Conservation (phyloP, 2,888 invertebrate genomes). For the Noctua janthe region DNA sequence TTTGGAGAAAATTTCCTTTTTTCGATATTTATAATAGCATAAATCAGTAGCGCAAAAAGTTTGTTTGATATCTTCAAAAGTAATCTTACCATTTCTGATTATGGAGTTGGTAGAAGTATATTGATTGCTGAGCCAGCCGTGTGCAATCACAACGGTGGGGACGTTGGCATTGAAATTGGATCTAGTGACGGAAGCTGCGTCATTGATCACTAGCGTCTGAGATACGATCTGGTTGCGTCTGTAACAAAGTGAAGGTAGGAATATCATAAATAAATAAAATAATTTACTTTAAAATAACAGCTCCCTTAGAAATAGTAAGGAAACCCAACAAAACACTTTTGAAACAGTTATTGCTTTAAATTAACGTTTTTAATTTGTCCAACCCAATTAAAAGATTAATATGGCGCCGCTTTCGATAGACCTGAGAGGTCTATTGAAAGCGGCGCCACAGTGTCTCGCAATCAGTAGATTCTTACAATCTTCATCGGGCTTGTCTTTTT, state of each 20-base stretch:
- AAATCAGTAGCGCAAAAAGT: not conserved
- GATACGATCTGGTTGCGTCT: slow-evolving; percentile 74
- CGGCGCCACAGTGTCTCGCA: not conserved
- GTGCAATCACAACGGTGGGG: slow-evolving; percentile 71
- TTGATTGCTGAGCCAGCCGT: slow-evolving; percentile 77
- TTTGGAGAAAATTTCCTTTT: not conserved
- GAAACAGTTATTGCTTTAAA: too few species aligned
- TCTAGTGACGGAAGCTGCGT: slow-evolving; percentile 72
- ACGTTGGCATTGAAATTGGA: slow-evolving; percentile 75
- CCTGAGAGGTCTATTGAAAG: not conserved
- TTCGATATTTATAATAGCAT: not conserved
- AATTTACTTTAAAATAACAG: not conserved
- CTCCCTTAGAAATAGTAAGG: too few species aligned
- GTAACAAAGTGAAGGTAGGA: slow-evolving; percentile 44
- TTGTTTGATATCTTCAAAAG: not conserved
- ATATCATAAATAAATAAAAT: not conserved
- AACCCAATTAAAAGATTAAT: too few species aligned
- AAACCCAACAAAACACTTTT: too few species aligned
- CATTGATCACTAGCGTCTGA: slow-evolving; percentile 73
- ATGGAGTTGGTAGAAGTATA: slow-evolving; percentile 73
- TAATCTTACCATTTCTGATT: slow-evolving; percentile 74
- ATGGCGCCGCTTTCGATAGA: too few species aligned
- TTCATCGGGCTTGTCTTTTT: not conserved
- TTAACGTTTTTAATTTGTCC: too few species aligned
- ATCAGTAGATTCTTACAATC: not conserved